Conservation (phyloP, 2,797 vertebrate genomes). For the Gallinago solitaria region DNA sequence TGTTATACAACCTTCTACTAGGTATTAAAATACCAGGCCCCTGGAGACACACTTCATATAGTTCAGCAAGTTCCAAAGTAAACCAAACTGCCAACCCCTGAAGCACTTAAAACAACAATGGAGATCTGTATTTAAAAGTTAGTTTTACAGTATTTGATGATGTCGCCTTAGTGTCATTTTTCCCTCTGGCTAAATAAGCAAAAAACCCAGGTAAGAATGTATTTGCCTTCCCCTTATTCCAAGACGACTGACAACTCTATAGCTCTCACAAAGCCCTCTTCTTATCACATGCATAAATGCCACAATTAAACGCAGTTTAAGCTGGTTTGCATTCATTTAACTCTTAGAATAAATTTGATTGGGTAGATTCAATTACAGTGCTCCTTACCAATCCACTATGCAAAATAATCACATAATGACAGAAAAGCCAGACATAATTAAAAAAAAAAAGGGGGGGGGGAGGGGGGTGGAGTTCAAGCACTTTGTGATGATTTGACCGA, state of each 20-base stretch:
- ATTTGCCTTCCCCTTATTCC: conserved; percentile 3
- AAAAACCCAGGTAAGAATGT: not conserved
- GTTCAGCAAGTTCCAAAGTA: conserved; percentile 80
- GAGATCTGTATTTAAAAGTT: conserved; percentile 76
- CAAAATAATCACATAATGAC: not conserved
- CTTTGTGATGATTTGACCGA: not conserved
- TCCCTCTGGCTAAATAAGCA: conserved; percentile 40
- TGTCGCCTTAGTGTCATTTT: conserved; percentile 71
- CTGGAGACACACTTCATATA: conserved; percentile 81
- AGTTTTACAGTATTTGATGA: conserved; percentile 72
- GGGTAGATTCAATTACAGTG: not conserved
- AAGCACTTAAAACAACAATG: conserved; percentile 79
- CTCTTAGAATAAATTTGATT: not conserved
- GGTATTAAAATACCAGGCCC: conserved; percentile 80
- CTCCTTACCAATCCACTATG: not conserved
- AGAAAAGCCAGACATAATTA: not conserved
- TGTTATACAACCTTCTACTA: conserved; percentile 80
- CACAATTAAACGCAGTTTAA: conserved; percentile 13
- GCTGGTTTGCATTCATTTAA: conserved; percentile 14
- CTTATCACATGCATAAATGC: not conserved
- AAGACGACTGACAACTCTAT: not conserved
- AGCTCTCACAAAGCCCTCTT: not conserved
- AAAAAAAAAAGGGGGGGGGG: not conserved
- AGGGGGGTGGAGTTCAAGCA: not conserved
- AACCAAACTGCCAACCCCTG: conserved; percentile 75